Base-by-base conservation (phyloP, 2,888 invertebrate species). In the Drosophila acutilabella region DNA sequence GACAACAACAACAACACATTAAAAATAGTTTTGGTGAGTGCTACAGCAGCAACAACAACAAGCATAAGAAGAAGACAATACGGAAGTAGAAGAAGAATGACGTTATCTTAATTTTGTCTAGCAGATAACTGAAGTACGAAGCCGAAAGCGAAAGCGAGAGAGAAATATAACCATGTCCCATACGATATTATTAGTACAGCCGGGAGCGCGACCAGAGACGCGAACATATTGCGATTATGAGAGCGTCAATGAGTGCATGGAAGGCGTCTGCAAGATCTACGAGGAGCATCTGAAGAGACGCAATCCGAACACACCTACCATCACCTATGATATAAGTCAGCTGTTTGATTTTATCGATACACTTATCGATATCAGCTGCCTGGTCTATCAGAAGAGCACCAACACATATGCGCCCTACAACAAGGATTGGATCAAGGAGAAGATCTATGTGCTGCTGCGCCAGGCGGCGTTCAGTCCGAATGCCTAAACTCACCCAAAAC, bases 361-460 rank as follows among this genome's bases (percentile, higher is more conserved):
- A 93, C 93, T 99, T 52, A 95, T 97, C 20, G 99, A 99, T 91
- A 94, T 99, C 53, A 98, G 98, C 84, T 99, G 99, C 90, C 93
- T 99, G 69, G 99, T 99, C 71, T 99, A 98, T 92, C 97, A 98
- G 93, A 98, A 98, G 91, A 96, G 97, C 7, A 97, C 97, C 44
- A 98, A 98, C 90, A 98, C 98, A 0, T 99, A 99, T 90, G 97
- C 98, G 1, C 99, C 99, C 0, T 99, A 99, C 93, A 99, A 99
- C 92, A 99, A 99, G 93, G 98, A 98, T 89, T 99, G 99, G 99
- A 98, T 99, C 65, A 99, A 99, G 92, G 99, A 99, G 92, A 98
- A 99, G 92, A 98, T 99, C 74, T 99, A 99, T 91, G 96, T 98
- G 4, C 93, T 99, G 86, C 93, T 99, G 73, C 96, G 98, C 80